Evolutionary conservation across 1,140 invertebrate genomes (phyloP), one percentile per base, ranked within the genome.

Genomic region (Sycophila sp.): DNA sequence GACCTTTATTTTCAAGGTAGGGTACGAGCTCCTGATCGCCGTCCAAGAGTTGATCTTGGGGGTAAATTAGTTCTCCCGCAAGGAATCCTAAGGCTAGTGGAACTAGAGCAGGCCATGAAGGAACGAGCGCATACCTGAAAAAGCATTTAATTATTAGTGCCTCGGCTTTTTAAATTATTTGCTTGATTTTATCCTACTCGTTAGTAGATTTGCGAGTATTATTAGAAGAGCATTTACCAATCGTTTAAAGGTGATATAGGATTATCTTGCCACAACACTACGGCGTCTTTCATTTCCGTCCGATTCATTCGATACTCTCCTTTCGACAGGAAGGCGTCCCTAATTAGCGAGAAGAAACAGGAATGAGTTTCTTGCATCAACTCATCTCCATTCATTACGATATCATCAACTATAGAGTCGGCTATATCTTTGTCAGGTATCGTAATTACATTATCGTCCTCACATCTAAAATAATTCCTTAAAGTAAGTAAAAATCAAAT

Each of bases 1-100:
- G 87, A 80, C 51, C 90, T 82, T 98, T 96, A 80, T 94, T 96
- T 82, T 98, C 96, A 62, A 98, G 88, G 77, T 96, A 97, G 4
- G 96, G 96, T 4, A 98, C 94, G 87, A 96, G 96, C 75, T 97
- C 96, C 49, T 94, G 92, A 15, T 96, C 93, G 73, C 92, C 89
- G 60, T 93, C 92, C 6, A 73, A 76, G 4, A 83, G 77, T 19
- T 77, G 71, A 30, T 86, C 83, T 64, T 81, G 84, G 36, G 75
- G 71, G 73, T 84, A 86, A 1, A 75, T 78, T 74, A 92, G 91
- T 80, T 97, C 94, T 3, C 96, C 96, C 17, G 94, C 92, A 17
- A 98, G 85, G 82, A 97, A 98, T 69, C 93, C 92, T 11, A 98
- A 86, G 2, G 95, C 94, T 6, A 94, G 92, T 36, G 91, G 89